Evolutionary conservation across 1,140 invertebrate species (phyloP), one percentile per base, ranked within the genome.

Genomic region (Drosophila cardini): DNA sequence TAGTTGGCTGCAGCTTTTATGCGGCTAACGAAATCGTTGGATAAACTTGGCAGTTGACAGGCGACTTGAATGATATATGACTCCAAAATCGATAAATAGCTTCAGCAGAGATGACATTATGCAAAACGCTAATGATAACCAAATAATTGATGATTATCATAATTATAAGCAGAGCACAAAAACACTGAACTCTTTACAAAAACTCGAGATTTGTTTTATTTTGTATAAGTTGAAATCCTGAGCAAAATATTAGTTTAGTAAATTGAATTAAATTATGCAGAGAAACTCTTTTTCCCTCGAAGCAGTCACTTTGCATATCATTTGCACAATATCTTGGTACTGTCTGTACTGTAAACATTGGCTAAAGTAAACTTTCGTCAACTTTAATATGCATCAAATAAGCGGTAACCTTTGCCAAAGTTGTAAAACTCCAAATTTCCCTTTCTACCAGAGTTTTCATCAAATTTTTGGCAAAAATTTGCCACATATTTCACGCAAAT

Each of bases 241-340:
- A 3, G 50, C 26, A 8, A 58, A 75, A 78, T 71, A 78, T 71
- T 78, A 62, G 42, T 78, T 60, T 2, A 72, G 61, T 45, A 84
- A 84, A 77, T 84, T 77, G 61, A 77, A 77, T 83, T 72, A 75
- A 52, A 67, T 45, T 4, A 79, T 79, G 78, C 56, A 9, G 56
- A 38, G 71, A 70, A 82, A 45, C 2, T 56, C 50, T 21, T 40
- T 32, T 13, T 36, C 52, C 65, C 61, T 58, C 21, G n/a, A 18
- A 56, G 11, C n/a, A 40, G 8, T 36, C 58, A 26, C 62, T 83
- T 84, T 84, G 76, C 62, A 42, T 72, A 79, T 68, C 53, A 73
- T 67, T 84, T 79, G 67, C 5, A 10, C 40, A 63, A 5, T 8
- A n/a, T 43, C 13, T 38, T 36, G 2, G 8, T 16, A 5, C 8